phyloP scores from a whole-genome alignment of 2,888 invertebrate genomes.

The Drosophila setosimentum region DNA sequence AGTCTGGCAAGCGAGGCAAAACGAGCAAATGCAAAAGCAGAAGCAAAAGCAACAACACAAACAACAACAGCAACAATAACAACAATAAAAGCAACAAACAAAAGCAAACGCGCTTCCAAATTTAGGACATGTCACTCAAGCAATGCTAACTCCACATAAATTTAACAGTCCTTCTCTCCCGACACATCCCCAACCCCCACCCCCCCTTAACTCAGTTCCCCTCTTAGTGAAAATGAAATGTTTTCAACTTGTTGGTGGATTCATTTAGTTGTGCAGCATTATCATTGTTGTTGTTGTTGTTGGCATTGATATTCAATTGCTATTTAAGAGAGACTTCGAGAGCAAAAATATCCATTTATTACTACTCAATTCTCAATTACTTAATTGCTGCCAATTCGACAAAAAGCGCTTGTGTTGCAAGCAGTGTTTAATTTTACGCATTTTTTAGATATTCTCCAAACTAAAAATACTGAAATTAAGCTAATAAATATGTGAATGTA shows the following conservation, averaged over 20 bases:
- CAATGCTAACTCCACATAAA: slow-evolving; percentile 23
- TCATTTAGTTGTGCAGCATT: slow-evolving; percentile 18
- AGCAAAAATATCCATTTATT: slow-evolving; percentile 1
- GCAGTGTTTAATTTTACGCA: not conserved
- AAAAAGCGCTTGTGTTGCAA: not conserved
- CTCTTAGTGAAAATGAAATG: slow-evolving; percentile 21
- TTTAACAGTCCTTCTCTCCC: too few species aligned
- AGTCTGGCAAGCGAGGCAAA: slow-evolving; percentile 58
- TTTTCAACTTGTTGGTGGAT: slow-evolving; percentile 40
- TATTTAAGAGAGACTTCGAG: not conserved
- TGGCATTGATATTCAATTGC: slow-evolving; percentile 10
- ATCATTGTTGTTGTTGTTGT: slow-evolving; percentile 3
- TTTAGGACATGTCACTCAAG: slow-evolving; percentile 79
- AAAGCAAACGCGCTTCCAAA: slow-evolving; percentile 53
- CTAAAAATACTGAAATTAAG: not conserved
- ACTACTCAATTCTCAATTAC: slow-evolving; percentile 6
- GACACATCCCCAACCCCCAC: not conserved
- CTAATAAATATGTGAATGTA: not conserved
- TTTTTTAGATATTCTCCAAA: not conserved
- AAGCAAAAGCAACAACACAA: not conserved
- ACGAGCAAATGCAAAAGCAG: not conserved
- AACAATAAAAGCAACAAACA: slow-evolving; percentile 3
- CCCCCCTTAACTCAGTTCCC: not conserved
- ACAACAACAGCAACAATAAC: not conserved
- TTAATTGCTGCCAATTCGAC: not conserved